Conservation (phyloP, 1,140 invertebrate species). For the Planococcus citri region DNA sequence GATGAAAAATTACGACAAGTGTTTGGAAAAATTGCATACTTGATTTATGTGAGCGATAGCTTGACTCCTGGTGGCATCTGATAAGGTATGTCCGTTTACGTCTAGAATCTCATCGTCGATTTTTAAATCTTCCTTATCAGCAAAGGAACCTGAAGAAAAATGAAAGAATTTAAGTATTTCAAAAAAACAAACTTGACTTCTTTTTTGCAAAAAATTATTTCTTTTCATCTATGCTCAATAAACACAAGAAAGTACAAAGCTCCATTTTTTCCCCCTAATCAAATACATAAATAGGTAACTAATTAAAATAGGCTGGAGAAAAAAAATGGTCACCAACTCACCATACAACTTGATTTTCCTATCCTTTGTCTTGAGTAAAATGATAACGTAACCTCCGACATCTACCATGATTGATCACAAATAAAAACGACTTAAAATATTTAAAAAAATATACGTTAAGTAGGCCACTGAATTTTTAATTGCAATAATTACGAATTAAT, state of each 20-base stretch:
- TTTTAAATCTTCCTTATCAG: constrained; percentile 80
- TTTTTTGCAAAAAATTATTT: too few species aligned
- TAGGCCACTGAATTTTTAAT: constrained; percentile 11
- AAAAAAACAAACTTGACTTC: too few species aligned
- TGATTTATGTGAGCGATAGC: constrained; percentile 88
- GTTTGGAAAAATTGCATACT: too few species aligned
- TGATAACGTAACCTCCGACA: constrained; percentile 90
- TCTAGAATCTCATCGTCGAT: constrained; percentile 91
- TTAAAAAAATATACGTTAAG: constrained; percentile 14
- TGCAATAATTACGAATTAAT: constrained; percentile 12
- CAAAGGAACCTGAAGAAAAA: constrained; percentile 62
- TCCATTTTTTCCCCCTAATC: too few species aligned
- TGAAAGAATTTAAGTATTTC: background rate
- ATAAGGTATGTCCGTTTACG: constrained; percentile 80
- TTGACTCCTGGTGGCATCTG: constrained; percentile 68
- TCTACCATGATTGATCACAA: constrained; percentile 42
- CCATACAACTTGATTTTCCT: constrained; percentile 90
- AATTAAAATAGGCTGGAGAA: background rate
- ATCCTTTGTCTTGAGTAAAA: constrained; percentile 83
- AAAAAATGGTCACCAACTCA: constrained; percentile 48
- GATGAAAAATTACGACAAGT: background rate
- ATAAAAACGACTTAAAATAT: background rate
- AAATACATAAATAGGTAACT: background rate
- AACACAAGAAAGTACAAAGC: too few species aligned
- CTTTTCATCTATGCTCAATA: too few species aligned